These are phyloP conservation scores for Notocelia uddmanniana DNA, from an alignment of 2,888 invertebrate genomes.

Conservation along the genomic window DNA sequence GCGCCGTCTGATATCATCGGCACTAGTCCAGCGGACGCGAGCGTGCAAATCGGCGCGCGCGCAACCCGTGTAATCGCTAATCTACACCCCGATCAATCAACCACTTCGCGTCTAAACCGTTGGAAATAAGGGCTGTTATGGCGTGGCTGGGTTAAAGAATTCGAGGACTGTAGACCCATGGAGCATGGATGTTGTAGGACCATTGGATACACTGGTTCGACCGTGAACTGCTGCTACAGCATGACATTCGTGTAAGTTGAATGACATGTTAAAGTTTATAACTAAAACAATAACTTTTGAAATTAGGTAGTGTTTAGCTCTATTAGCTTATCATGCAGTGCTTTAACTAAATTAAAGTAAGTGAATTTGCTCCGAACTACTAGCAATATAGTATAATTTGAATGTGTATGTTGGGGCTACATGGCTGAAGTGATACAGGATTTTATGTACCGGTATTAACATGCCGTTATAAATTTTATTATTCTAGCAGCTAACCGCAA, in stretches of 20 bases:
- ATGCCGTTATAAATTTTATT: slow-evolving; percentile 21
- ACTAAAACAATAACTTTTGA: background rate
- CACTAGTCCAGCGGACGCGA: slow-evolving; percentile 30
- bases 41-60: slow-evolving; percentile 51
- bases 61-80: slow-evolving; percentile 60
- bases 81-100: slow-evolving; percentile 48
- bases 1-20: slow-evolving; percentile 28
- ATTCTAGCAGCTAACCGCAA: slow-evolving; percentile 24
- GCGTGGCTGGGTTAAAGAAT: slow-evolving; percentile 15
- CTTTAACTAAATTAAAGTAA: too few species aligned
- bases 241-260: slow-evolving; percentile 33
- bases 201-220: slow-evolving; percentile 30
- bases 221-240: slow-evolving; percentile 36
- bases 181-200: slow-evolving; percentile 29
- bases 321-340: background rate
- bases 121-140: slow-evolving; percentile 16
- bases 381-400: too few species aligned
- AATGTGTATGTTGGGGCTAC: background rate
- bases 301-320: background rate
- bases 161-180: slow-evolving; percentile 29
- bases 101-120: slow-evolving; percentile 1
- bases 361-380: too few species aligned
- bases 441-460: background rate
- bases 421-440: slow-evolving; percentile 1
- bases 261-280: slow-evolving; percentile 30